Conservation (phyloP, 2,113 vertebrate genomes). For the Notechis scutatus region DNA sequence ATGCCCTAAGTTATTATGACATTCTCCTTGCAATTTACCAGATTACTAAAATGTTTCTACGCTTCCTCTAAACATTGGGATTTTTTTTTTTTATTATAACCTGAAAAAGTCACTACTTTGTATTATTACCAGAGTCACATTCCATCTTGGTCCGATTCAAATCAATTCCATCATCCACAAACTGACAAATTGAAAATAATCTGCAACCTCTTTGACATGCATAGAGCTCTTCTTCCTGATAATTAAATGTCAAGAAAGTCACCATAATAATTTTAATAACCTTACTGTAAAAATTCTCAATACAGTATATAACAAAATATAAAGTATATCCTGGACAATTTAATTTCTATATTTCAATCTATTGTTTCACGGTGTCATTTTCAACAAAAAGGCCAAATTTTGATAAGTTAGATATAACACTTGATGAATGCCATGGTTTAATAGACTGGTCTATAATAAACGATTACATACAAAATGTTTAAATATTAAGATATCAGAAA, state of each 20-base stretch:
- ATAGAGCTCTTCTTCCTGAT: slow-evolving; percentile 89
- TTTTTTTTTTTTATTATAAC: background rate
- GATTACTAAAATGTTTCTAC: background rate
- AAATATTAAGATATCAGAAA: background rate
- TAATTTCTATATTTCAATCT: background rate
- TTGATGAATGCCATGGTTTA: background rate
- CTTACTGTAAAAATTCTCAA: background rate
- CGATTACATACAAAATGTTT: background rate
- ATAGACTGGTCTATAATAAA: background rate
- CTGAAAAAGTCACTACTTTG: background rate
- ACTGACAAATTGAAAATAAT: slow-evolving; percentile 97
- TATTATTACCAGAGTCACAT: slow-evolving; percentile 94
- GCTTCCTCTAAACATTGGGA: fast-evolving
- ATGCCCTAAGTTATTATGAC: background rate
- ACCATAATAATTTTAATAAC: background rate
- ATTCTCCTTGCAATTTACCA: background rate
- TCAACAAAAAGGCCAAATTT: background rate
- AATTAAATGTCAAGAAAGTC: slow-evolving; percentile 36
- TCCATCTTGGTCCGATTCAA: slow-evolving; percentile 90
- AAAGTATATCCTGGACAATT: background rate
- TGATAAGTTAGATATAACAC: background rate
- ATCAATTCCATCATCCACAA: slow-evolving; percentile 88
- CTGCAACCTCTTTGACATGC: slow-evolving; percentile 96
- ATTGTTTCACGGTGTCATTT: background rate
- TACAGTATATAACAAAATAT: background rate